phyloP scores from a whole-genome alignment of 64 coral and sea anemone species.

The Stichodactyla mertensii region DNA sequence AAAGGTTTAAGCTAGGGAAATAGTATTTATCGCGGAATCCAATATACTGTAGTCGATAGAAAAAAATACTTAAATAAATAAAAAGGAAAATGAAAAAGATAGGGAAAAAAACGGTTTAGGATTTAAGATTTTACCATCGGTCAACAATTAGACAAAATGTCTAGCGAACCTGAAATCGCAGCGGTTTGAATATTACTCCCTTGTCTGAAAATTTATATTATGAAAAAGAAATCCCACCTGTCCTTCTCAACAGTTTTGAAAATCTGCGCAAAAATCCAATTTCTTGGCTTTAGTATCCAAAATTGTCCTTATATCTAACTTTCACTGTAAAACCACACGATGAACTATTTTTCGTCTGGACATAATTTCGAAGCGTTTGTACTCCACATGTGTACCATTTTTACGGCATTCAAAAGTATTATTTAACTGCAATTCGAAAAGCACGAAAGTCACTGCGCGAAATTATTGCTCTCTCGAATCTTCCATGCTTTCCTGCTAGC shows the following conservation, averaged over 20 bases:
- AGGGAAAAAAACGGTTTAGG: background rate
- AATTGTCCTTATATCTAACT: background rate
- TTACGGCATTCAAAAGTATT: background rate
- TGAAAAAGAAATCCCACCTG: background rate
- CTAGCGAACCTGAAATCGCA: slow-evolving; percentile 1
- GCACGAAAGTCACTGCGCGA: too few relatives aligned
- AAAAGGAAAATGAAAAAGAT: background rate
- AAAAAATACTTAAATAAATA: background rate
- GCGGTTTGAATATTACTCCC: background rate
- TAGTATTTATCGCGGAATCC: background rate
- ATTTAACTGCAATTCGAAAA: background rate
- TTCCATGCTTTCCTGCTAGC: too few relatives aligned
- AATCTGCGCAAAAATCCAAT: background rate
- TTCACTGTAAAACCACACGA: too few relatives aligned
- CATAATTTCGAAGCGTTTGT: background rate
- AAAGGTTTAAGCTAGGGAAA: background rate
- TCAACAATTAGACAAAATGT: background rate
- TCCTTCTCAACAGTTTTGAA: background rate
- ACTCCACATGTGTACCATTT: background rate
- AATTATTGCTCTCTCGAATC: too few relatives aligned
- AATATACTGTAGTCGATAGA: background rate
- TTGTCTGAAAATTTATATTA: background rate
- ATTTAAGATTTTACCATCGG: background rate
- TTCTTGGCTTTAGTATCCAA: background rate
- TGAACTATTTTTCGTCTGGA: background rate